Conservation (phyloP, 2,113 vertebrate genomes). For the Mastomys coucha region DNA sequence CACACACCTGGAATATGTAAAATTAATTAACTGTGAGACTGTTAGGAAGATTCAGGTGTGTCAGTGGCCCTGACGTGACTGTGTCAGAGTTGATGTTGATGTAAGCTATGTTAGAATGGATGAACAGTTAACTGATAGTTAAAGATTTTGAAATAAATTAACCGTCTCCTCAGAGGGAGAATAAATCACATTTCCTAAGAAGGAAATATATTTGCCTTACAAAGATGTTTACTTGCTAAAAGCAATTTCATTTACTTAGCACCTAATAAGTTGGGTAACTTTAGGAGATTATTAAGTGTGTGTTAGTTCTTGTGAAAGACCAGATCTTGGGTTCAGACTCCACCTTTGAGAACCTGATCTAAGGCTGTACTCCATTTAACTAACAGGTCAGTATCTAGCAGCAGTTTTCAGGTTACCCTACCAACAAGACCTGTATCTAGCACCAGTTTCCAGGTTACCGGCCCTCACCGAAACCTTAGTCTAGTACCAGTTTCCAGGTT, state of each 20-base stretch:
- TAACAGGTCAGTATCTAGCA: too few relatives aligned
- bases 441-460: too few relatives aligned
- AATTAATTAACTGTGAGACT: conserved; percentile 28
- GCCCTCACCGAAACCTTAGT: too few relatives aligned
- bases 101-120: too few relatives aligned
- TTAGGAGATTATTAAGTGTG: conserved; percentile 61
- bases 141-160: conserved; percentile 73
- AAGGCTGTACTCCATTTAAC: too few relatives aligned
- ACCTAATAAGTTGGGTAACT: conserved; percentile 34
- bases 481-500: too few relatives aligned
- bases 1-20: neutral
- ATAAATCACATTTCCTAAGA: conserved; percentile 66
- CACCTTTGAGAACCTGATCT: too few relatives aligned
- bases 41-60: conserved; percentile 7
- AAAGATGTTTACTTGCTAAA: conserved; percentile 52
- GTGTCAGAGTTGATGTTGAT: neutral
- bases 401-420: too few relatives aligned
- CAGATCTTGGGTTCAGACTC: too few relatives aligned
- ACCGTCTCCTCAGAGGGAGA: conserved; percentile 31
- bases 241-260: neutral
- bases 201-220: conserved; percentile 3
- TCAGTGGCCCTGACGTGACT: neutral
- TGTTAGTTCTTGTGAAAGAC: neutral
- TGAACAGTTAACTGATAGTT: conserved; percentile 52
- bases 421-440: too few relatives aligned